Base-by-base conservation (phyloP, 2,113 vertebrate genomes). In the Scolopax mira region DNA sequence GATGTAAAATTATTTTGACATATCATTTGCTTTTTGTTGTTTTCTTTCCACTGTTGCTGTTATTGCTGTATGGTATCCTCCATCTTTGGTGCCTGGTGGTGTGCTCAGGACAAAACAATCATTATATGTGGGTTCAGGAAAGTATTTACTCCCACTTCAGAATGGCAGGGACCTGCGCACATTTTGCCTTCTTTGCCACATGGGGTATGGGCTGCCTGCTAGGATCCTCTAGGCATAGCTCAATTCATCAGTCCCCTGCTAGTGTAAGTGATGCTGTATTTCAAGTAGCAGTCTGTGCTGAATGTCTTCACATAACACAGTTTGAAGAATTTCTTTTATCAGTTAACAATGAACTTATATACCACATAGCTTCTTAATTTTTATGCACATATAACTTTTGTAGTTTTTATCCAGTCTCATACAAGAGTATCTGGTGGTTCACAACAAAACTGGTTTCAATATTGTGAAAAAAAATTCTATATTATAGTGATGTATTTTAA, bases 161-260 rank as follows among this genome's bases (percentile, higher is more conserved):
- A 30, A 71, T 69, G 54, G 30, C 28, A 77, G 62, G 22, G 54
- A 61, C 57, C 52, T 75, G 33, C 48, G 67, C 31, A 65, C 5
- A 30, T 91, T 75, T 89, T 89, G 39, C 5, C 8, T 33, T 31
- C 48, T 62, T 66, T 89, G 57, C 46, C 48, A 23, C 81, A 79
- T 46, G 42, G 49, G 48, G 80, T 67, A 37, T 60, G 54, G 33
- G 19, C 33, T 82, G 79, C 66, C 74, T 90, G 81, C 90, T 85
- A 91, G 33, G 88, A 77, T 81, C 70, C 82, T 89, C 35, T 60
- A 60, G 27, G 61, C 92, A 44, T 60, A 89, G 54, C 78, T 95
- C 69, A 51, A 85, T 87, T 89, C 70, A 91, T 94, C 87, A 85
- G 61, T 94, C 71, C 61, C 85, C 48, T 87, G 57, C 66, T 95